Evolutionary conservation across 2,888 invertebrate genomes (phyloP), one percentile per base, ranked within the genome.

Genomic region (Pasiphila rectangulata): DNA sequence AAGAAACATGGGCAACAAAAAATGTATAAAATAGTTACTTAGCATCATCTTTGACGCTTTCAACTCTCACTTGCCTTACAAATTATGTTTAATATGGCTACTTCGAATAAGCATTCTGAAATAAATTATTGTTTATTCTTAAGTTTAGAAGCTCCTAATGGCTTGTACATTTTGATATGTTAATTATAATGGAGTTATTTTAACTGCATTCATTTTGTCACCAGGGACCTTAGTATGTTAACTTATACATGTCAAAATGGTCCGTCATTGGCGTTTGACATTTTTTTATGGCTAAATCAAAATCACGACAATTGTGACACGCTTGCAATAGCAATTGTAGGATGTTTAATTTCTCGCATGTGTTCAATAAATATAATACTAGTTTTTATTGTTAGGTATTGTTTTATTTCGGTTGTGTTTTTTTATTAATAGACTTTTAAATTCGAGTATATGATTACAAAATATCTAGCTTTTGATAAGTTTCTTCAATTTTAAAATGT

Each of bases 111-210:
- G n/a, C n/a, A n/a, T n/a, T n/a, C n/a, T n/a, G n/a, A n/a, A n/a
- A n/a, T 5, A 9, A 6, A 27, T 17, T 9, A 23, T 9, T 13
- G 17, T 37, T 17, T 32, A n/a, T 25, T 13, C 23, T 39, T 36
- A 44, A 9, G 38, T 56, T 46, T 48, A 54, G 37, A 73, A 74
- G 75, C 75, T 75, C 69, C 51, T 59, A 57, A 61, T 60, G 35
- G 60, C 78, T 80, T 79, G 79, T 81, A 79, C 77, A 73, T 51
- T 61, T 59, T 69, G 78, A 79, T 78, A 79, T 80, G 80, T 75
- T 59, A 49, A 21, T 27, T 36, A 30, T 30, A 2, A 12, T 44
- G 7, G 4, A 24, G 15, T 37, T 24, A 20, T 38, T 21, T 9
- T 9, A n/a, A 4, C 10, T 32, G 32, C 7, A 13, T n/a, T 29